Conservation (phyloP, 2,797 vertebrate genomes). For the Labeo calbasu region DNA sequence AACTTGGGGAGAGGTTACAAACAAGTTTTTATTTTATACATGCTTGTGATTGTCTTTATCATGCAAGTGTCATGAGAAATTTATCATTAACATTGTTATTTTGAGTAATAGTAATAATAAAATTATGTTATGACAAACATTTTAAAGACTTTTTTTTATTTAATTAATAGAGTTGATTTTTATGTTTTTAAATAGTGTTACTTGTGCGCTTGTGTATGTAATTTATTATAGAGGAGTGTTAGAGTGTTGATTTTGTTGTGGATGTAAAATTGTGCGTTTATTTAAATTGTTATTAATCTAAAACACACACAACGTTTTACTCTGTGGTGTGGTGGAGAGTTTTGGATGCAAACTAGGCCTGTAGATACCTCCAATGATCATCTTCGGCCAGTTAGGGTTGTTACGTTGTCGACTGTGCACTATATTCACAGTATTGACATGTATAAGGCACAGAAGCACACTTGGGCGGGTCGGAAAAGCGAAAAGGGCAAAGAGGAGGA, state of each 20-base stretch:
- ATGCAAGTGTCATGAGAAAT: neutral
- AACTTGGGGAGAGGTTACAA: neutral
- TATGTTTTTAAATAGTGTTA: too few species aligned
- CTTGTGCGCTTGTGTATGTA: too few species aligned
- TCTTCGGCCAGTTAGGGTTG: too few species aligned
- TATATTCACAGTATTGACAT: neutral
- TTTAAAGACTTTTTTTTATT: neutral
- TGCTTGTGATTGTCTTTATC: neutral
- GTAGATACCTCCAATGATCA: too few species aligned
- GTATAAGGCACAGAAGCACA: neutral
- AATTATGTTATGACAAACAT: neutral
- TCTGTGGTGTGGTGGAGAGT: neutral
- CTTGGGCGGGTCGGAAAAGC: neutral
- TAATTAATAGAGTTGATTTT: too few species aligned
- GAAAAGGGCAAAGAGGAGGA: neutral
- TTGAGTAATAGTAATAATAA: too few species aligned
- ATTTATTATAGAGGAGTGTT: too few species aligned
- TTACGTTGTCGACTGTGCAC: too few species aligned
- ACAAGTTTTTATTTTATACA: neutral
- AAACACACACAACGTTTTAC: neutral
- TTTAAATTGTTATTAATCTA: neutral
- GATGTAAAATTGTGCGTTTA: too few species aligned
- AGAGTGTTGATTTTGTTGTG: too few species aligned
- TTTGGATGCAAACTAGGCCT: too few species aligned
- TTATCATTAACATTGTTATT: neutral